phyloP scores from a whole-genome alignment of 2,888 invertebrate species.

The Biston betularia region DNA sequence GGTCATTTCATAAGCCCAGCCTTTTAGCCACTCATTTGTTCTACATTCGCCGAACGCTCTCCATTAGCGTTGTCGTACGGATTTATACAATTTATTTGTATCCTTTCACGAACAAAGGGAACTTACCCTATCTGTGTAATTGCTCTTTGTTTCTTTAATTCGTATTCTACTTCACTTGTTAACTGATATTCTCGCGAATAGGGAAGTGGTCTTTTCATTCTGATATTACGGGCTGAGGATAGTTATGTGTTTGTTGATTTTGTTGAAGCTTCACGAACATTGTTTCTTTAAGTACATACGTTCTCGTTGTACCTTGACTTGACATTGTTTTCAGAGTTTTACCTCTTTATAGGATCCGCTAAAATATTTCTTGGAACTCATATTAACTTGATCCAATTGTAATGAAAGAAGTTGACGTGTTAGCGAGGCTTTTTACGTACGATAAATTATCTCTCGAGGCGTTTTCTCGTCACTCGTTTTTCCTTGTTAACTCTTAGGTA shows the following conservation, averaged over 20 bases:
- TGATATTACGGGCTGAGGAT: slow-evolving; percentile 29
- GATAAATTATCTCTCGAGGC: slow-evolving; percentile 15
- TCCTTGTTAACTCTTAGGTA: slow-evolving; percentile 14
- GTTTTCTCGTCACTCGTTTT: slow-evolving; percentile 11
- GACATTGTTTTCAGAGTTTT: slow-evolving; percentile 7
- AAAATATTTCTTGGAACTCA: background rate
- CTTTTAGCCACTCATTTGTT: slow-evolving; percentile 66
- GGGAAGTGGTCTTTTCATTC: slow-evolving; percentile 37
- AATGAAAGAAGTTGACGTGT: slow-evolving; percentile 14
- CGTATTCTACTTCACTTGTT: slow-evolving; percentile 45
- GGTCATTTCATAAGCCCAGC: slow-evolving; percentile 77
- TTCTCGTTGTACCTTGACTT: background rate
- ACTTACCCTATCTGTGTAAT: slow-evolving; percentile 44
- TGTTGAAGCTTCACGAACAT: slow-evolving; percentile 6
- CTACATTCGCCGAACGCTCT: slow-evolving; percentile 57
- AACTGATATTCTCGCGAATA: slow-evolving; percentile 42
- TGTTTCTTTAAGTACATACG: background rate
- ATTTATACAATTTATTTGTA: slow-evolving; percentile 49
- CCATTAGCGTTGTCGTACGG: slow-evolving; percentile 55
- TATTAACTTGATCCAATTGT: slow-evolving; percentile 9
- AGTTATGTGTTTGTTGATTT: slow-evolving; percentile 18
- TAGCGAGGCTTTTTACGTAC: slow-evolving; percentile 2
- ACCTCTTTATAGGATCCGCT: background rate
- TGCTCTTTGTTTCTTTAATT: slow-evolving; percentile 49
- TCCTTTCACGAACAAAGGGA: slow-evolving; percentile 46